These are phyloP conservation scores for Coptodon rendalli DNA, from an alignment of 2,113 vertebrate species.

Conservation along the genomic window DNA sequence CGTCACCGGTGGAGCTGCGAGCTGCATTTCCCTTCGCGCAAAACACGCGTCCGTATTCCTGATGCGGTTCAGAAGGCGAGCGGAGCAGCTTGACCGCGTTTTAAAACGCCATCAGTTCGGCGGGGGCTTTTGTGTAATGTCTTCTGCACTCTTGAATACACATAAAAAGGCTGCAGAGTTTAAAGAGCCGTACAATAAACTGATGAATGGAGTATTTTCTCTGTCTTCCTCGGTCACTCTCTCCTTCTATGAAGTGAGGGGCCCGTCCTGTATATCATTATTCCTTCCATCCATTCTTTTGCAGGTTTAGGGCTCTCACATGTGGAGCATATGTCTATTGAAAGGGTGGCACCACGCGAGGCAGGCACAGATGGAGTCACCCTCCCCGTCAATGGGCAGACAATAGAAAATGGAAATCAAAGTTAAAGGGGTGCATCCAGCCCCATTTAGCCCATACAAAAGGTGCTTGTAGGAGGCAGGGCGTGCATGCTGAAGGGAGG, in stretches of 20 bases:
- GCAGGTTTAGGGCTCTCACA: constrained; percentile 70
- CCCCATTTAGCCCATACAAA: constrained; percentile 80
- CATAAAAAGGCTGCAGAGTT: constrained; percentile 69
- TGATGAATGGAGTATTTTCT: constrained; percentile 68
- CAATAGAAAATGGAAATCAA: constrained; percentile 77
- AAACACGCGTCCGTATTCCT: constrained; percentile 48
- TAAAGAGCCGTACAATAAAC: constrained; percentile 66
- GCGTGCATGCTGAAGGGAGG: constrained; percentile 70
- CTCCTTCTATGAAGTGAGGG: constrained; percentile 37
- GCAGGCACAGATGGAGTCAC: constrained; percentile 86
- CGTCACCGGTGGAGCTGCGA: constrained; percentile 22
- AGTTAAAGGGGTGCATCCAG: constrained; percentile 78
- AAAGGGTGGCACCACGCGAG: constrained; percentile 81
- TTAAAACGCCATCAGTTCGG: constrained; percentile 71
- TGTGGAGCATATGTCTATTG: constrained; percentile 81
- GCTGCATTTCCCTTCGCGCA: constrained; percentile 27
- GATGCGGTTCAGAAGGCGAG: constrained; percentile 59
- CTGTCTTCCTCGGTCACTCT: constrained; percentile 25
- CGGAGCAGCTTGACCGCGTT: constrained; percentile 67
- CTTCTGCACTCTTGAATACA: constrained; percentile 70
- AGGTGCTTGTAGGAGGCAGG: constrained; percentile 90
- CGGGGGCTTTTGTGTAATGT: constrained; percentile 65
- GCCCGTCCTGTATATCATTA: constrained; percentile 73
- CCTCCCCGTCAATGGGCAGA: constrained; percentile 71
- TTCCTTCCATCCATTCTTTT: constrained; percentile 67